Evolutionary conservation across 2,113 vertebrate genomes (phyloP).

Genomic region (Pterophyllum scalare): DNA sequence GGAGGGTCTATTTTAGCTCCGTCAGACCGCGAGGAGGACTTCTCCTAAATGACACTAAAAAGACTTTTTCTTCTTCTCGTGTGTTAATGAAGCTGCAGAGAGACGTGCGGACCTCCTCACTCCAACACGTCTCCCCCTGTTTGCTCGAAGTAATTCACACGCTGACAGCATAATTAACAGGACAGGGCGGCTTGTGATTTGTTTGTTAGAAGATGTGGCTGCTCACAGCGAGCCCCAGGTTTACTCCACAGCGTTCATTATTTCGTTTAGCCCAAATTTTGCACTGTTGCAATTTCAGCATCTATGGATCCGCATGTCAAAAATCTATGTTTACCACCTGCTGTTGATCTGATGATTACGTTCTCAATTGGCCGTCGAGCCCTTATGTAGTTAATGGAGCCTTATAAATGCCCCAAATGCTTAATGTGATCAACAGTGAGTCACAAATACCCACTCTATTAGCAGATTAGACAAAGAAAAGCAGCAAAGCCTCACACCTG

Average conservation of each 20-base stretch:
- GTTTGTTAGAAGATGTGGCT: neutral
- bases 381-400: neutral
- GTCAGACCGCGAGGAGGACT: neutral
- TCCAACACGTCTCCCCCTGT: neutral
- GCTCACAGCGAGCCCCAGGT: neutral
- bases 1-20: neutral
- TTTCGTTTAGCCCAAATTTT: neutral
- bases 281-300: neutral
- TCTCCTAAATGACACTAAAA: neutral
- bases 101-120: neutral
- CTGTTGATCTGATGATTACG: neutral
- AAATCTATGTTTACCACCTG: neutral
- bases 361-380: neutral
- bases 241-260: rapidly evolving
- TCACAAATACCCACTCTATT: neutral
- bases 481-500: neutral
- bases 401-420: neutral
- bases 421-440: neutral
- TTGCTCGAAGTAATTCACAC: neutral
- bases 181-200: neutral
- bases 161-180: neutral
- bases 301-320: neutral
- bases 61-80: neutral
- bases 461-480: neutral
- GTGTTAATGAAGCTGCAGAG: conserved; percentile 1